Evolutionary conservation across 2,113 vertebrate species (phyloP), one percentile per base, ranked within the genome.

Genomic region (Andinoacara biseriatus): DNA sequence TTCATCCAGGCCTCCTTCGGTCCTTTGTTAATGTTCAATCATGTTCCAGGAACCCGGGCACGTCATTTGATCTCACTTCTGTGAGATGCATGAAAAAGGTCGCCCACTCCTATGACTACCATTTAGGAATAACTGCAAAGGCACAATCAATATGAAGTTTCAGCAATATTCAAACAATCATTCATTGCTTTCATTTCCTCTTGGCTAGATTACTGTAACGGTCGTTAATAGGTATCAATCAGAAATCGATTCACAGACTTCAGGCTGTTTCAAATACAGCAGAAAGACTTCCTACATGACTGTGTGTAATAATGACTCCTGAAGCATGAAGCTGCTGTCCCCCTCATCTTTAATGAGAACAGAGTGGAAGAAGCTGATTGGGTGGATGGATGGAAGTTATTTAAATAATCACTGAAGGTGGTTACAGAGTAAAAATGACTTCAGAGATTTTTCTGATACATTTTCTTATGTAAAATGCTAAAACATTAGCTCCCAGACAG

Each of bases 261-360:
- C 17, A 22, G n/a, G 43, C 17, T 9, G 26, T 67, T 18, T 5
- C 26, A 46, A 67, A 67, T 17, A 14, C 40, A 67, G 24, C 40
- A 67, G 62, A 67, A 63, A 63, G 7, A 14, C 22, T 26, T 46
- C 22, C 43, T 0, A 67, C 24, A 8, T 24, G 14, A 46, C 63
- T 67, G 15, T 7, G 38, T 46, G 5, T 43, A 26, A 17, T 24
- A 17, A 65, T 4, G 2, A 43, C 22, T 0, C 38, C 38, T 63
- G n/a, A 22, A 63, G 20, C 20, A 7, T 63, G 61, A n/a, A 40
- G 0, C 35, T 63, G 13, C 1, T 24, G 40, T 24, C 1, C 0
- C 1, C 35, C 7, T 10, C 35, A 38, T 38, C 33, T 6, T 33
- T 33, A 33, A 33, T 33, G 33, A 33, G 26, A 3, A 26, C n/a